Base-by-base conservation (phyloP, 2,797 vertebrate genomes). In the Clarias fuscus region DNA sequence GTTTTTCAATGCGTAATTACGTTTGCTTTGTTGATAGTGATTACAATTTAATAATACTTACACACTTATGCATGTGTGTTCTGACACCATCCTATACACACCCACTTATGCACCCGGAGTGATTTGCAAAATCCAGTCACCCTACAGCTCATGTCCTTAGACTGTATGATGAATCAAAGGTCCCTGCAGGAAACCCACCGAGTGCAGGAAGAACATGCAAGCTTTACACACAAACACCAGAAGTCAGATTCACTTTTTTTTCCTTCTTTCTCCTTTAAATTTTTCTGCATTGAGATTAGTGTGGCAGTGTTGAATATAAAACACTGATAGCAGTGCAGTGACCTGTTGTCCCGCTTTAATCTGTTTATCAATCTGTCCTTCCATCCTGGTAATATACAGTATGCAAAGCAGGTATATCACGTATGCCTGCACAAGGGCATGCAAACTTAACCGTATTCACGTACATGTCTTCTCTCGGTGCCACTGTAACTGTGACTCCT, bases 401-500 rank as follows among this genome's bases (percentile, higher is more conserved):
- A 62, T 79, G 33, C 13, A 40, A 24, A 40, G 58, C 59, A n/a
- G 33, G 58, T n/a, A n/a, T 62, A 5, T 4, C 33, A 15, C 22
- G n/a, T 62, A n/a, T 56, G 67, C 27, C 56, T 62, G 70, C 20
- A 48, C 61, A 53, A 43, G 30, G 15, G 22, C 37, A 58, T 62
- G 18, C 48, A 76, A 37, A 77, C 67, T 40, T 37, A 84, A 72
- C 79, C 43, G 22, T 14, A 43, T 81, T 24, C 30, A 58, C 62
- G 71, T 73, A 67, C 84, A 84, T 48, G 67, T 73, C 40, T n/a
- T 22, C 24, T 86, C 72, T 65, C 30, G 15, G 64, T 73, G 59
- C 58, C 70, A 2, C 62, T 64, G 20, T 79, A 76, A 48, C 64
- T 79, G 65, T 77, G 58, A 87, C 76, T 88, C 58, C 27, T 87